Percentiles rank a stretch among this genome's conserved stretches.
These are phyloP conservation scores for Lycocerus yunnanus DNA, from an alignment of 2,888 invertebrate genomes.

Conservation along the genomic window DNA sequence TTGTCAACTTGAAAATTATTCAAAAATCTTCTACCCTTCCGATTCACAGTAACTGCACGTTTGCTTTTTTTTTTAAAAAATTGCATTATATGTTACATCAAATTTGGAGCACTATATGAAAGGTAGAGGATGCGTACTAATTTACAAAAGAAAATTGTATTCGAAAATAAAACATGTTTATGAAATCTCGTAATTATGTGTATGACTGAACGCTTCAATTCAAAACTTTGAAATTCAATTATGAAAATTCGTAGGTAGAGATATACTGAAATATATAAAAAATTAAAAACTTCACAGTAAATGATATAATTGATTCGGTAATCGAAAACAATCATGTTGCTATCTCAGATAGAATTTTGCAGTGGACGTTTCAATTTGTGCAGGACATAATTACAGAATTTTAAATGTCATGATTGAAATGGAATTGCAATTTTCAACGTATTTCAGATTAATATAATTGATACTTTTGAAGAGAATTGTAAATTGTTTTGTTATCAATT, in stretches of 20 bases:
- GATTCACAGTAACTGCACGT: neutral
- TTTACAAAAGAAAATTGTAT: neutral
- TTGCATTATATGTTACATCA: neutral
- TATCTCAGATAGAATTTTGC: neutral
- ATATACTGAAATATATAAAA: neutral
- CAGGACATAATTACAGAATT: neutral
- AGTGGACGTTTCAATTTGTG: slow-evolving; percentile 3
- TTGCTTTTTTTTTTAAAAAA: neutral
- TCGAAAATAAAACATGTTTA: neutral
- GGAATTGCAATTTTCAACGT: neutral
- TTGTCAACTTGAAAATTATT: neutral
- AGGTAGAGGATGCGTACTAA: neutral
- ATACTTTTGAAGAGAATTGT: neutral
- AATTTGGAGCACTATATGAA: neutral
- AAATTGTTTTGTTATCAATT: neutral
- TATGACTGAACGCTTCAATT: no score
- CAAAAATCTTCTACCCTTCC: neutral
- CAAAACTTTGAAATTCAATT: no score
- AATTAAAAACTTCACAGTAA: neutral
- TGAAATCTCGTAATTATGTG: no score
- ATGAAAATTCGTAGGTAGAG: neutral
- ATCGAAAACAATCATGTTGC: neutral
- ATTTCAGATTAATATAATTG: neutral
- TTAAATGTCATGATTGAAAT: neutral
- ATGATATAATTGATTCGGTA: neutral